phyloP scores from a whole-genome alignment of 1,140 invertebrate species.

The Vanessa atalanta region DNA sequence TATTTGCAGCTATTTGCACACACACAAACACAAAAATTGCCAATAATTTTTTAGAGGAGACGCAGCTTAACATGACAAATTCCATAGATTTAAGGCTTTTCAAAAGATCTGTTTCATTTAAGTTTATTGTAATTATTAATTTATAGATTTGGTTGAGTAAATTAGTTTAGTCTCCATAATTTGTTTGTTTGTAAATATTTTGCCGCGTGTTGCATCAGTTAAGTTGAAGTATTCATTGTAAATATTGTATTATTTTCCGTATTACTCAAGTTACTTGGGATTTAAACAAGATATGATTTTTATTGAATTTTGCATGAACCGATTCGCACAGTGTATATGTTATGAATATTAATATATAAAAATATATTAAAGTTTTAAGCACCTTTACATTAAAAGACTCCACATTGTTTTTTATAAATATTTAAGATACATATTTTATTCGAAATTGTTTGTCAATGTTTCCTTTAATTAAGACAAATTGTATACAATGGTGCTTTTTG shows the following conservation, averaged over 20 bases:
- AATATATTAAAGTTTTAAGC: neutral
- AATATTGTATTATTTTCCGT: conserved; percentile 54
- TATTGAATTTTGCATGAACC: neutral
- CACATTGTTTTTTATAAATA: neutral
- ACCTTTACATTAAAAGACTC: neutral
- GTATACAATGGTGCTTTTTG: conserved; percentile 9
- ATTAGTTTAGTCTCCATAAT: conserved; percentile 23
- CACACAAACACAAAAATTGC: too few relatives aligned
- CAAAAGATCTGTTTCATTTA: conserved; percentile 21
- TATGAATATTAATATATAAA: neutral
- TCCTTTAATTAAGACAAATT: too few relatives aligned
- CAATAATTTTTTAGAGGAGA: too few relatives aligned
- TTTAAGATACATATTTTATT: neutral
- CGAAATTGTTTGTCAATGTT: too few relatives aligned
- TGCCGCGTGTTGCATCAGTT: conserved; percentile 10
- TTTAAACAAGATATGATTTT: conserved; percentile 1
- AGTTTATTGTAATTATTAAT: conserved; percentile 29
- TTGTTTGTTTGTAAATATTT: conserved; percentile 36
- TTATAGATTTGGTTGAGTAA: conserved; percentile 21
- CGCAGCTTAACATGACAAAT: conserved; percentile 35
- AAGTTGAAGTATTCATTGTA: conserved; percentile 18
- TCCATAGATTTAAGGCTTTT: conserved; percentile 35
- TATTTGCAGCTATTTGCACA: too few relatives aligned
- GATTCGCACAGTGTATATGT: neutral
- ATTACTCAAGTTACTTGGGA: conserved; percentile 48